Base-by-base conservation (phyloP, 2,113 vertebrate genomes). In the Myotis yumanensis region DNA sequence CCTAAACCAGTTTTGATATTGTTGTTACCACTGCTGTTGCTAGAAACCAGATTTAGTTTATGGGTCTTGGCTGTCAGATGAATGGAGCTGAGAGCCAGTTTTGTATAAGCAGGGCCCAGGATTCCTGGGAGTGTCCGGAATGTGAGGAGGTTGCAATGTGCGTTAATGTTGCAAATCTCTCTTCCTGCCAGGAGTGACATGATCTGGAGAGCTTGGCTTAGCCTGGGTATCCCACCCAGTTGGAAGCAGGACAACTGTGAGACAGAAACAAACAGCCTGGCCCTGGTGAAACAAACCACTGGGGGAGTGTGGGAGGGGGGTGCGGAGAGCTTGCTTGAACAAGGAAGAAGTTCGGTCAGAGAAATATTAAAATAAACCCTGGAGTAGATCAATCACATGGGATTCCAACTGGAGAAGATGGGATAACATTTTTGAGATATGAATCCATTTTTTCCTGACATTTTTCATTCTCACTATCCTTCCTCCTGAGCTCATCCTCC, bases 101-200 rank as follows among this genome's bases (percentile, higher is more conserved):
- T 81, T 86, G 30, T 62, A 0, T n/a, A 86, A 75, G 88, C 81
- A 62, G 87, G 69, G 57, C 96, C 77, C 82, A 52, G 18, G 79
- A 68, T 86, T 90, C 69, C 91, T 95, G 97, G 96, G 92, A 96
- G 96, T 97, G 96, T 96, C 92, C 3, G 35, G 90, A 94, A 96
- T 94, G 82, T 20, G 90, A 94, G 64, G 59, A 96, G 88, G 92
- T 22, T 3, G 0, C 18, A 46, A 28, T 89, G 82, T 85, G 87
- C 92, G 68, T 94, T 52, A 83, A 72, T 80, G 90, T 43, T 86
- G 76, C 59, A 79, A 86, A 71, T 87, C 62, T 92, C 43, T 94
- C 51, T 94, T 90, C 48, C 72, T 96, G 96, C 96, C 97, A 97
- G 52, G 30, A 94, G 52, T 95, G 95, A 96, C 86, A 95, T 90